phyloP scores from a whole-genome alignment of 2,888 invertebrate species.

The Lithophane semibrunnea region DNA sequence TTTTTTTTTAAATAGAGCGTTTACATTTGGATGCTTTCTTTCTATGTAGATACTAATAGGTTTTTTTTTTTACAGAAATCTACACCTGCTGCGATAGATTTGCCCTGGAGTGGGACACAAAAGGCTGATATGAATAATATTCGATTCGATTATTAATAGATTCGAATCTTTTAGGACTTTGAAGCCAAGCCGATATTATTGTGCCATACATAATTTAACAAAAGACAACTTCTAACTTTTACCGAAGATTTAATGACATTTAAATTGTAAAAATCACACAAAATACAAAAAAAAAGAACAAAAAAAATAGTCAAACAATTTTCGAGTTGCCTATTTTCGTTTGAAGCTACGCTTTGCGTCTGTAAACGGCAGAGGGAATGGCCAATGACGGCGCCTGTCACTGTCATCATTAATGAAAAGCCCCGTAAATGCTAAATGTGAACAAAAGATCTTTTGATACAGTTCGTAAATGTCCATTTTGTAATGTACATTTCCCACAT shows the following conservation, averaged over 20 bases:
- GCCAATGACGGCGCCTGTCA: background rate
- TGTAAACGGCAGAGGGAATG: background rate
- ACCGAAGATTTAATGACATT: background rate
- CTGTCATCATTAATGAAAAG: constrained; percentile 26
- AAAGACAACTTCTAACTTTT: background rate
- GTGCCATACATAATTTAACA: background rate
- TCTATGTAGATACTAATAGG: background rate
- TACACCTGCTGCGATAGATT: background rate
- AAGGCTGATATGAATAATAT: background rate
- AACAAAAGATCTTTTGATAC: constrained; percentile 41
- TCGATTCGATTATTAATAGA: too few species aligned
- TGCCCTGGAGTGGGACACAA: background rate
- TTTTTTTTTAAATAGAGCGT: background rate
- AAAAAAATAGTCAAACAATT: background rate
- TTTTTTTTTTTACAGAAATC: background rate
- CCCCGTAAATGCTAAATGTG: constrained; percentile 20
- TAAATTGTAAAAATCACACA: background rate
- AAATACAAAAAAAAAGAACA: background rate
- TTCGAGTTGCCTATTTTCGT: background rate
- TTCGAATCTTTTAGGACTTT: background rate
- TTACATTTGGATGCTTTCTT: background rate
- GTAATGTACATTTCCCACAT: constrained; percentile 34
- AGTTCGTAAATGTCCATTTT: constrained; percentile 45
- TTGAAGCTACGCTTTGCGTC: background rate
- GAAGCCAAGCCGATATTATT: background rate